Percentiles rank a stretch among this genome's conserved stretches.
These are phyloP conservation scores for Mya arenaria DNA, from an alignment of 1,140 invertebrate species.

Conservation along the genomic window DNA sequence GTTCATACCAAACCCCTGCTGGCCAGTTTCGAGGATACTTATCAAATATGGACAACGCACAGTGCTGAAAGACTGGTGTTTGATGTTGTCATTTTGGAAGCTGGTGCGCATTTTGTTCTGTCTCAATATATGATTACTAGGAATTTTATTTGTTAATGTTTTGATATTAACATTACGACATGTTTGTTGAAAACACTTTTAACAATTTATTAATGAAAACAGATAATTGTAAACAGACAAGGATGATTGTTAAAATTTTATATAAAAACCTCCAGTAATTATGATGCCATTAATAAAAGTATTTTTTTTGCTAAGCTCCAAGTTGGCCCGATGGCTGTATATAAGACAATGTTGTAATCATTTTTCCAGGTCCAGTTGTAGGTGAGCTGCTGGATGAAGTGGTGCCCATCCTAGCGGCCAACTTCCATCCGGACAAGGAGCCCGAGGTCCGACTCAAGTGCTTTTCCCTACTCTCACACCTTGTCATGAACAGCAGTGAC, in stretches of 20 bases:
- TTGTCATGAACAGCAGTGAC: constrained; percentile 82
- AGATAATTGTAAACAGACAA: too few relatives aligned
- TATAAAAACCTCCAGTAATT: too few relatives aligned
- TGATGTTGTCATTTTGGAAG: constrained; percentile 79
- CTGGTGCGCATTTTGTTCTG: constrained; percentile 68
- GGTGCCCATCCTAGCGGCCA: constrained; percentile 78
- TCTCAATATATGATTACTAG: too few relatives aligned
- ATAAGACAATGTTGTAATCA: too few relatives aligned
- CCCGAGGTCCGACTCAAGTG: constrained; percentile 86
- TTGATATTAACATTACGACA: too few relatives aligned
- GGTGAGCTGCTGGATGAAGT: constrained; percentile 80
- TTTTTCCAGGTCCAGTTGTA: constrained; percentile 80
- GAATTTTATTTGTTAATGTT: too few relatives aligned
- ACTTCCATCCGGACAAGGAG: constrained; percentile 82
- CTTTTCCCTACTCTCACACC: constrained; percentile 85
- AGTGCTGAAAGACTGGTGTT: constrained; percentile 81
- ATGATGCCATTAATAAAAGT: too few relatives aligned
- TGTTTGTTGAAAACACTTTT: too few relatives aligned
- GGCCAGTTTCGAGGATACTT: constrained; percentile 70
- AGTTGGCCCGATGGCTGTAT: too few relatives aligned
- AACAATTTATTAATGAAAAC: too few relatives aligned
- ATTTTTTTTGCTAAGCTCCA: too few relatives aligned
- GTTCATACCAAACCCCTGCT: constrained; percentile 71
- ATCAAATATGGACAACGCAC: constrained; percentile 79
- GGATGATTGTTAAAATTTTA: too few relatives aligned